These are phyloP conservation scores for Orchesellides sinensis DNA, from an alignment of 2,888 invertebrate species.

Conservation along the genomic window DNA sequence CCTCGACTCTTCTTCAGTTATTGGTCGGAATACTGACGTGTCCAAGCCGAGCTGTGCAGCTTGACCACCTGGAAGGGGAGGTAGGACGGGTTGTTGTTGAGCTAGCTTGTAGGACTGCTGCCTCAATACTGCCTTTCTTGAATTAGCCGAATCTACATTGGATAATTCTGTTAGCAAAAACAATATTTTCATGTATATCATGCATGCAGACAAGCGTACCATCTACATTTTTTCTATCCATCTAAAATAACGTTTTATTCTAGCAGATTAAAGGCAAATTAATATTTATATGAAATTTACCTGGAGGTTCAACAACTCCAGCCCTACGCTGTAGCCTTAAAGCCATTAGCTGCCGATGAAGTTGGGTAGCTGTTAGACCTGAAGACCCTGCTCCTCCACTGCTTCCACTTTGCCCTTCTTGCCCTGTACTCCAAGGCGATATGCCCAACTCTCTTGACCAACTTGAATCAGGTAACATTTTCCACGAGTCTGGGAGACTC, in stretches of 20 bases:
- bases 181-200: conserved; percentile 3
- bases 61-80: conserved; percentile 83
- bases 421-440: not conserved
- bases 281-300: conserved; percentile 31
- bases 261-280: not conserved
- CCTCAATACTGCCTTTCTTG: conserved; percentile 80
- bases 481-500: conserved; percentile 72
- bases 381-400: not conserved
- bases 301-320: conserved; percentile 71
- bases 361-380: conserved; percentile 65
- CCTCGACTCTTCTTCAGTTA: conserved; percentile 67
- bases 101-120: conserved; percentile 93
- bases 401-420: not conserved
- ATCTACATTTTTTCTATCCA: not conserved
- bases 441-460: conserved; percentile 11
- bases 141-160: conserved; percentile 61
- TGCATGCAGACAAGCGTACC: conserved; percentile 15
- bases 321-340: conserved; percentile 70
- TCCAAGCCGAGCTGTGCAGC: conserved; percentile 66
- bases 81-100: conserved; percentile 86
- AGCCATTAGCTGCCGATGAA: conserved; percentile 73
- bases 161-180: conserved; percentile 59
- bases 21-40: conserved; percentile 70
- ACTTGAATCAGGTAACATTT: conserved; percentile 63
- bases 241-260: not conserved